phyloP scores from a whole-genome alignment of 2,888 invertebrate species.

The Euphydryas editha region DNA sequence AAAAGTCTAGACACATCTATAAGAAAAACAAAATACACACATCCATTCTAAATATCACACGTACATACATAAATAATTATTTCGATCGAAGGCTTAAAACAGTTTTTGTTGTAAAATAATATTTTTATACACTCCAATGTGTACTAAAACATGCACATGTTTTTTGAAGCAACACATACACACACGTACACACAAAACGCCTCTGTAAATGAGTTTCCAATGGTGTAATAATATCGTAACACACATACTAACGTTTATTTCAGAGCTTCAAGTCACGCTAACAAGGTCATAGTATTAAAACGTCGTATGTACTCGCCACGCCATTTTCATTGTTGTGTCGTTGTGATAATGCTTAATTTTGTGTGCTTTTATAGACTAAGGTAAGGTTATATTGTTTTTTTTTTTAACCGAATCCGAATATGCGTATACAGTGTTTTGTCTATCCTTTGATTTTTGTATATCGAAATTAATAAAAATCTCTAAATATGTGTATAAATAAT shows the following conservation, averaged over 20 bases:
- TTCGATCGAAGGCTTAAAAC: too few relatives aligned
- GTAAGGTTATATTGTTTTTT: not conserved
- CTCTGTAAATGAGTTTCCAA: not conserved
- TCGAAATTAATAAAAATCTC: too few relatives aligned
- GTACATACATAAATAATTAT: too few relatives aligned
- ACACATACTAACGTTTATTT: slow-evolving; percentile 40
- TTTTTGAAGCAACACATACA: not conserved
- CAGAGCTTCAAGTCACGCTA: slow-evolving; percentile 43
- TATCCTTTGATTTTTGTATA: too few relatives aligned
- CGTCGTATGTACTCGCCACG: not conserved
- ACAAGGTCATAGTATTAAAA: slow-evolving; percentile 62
- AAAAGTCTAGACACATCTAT: too few relatives aligned
- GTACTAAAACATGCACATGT: not conserved
- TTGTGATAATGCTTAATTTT: slow-evolving; percentile 43
- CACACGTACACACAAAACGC: not conserved
- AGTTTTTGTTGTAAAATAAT: not conserved
- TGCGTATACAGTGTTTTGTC: too few relatives aligned
- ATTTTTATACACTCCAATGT: not conserved
- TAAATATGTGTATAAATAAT: too few relatives aligned
- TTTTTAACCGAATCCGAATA: too few relatives aligned
- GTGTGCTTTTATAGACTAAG: slow-evolving; percentile 7
- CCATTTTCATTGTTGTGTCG: not conserved
- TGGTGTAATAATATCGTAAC: not conserved
- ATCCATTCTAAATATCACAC: too few relatives aligned
- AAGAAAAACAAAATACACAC: too few relatives aligned